Percentiles rank a stretch among this genome's conserved stretches.
These are phyloP conservation scores for Sturmia bella DNA, from an alignment of 2,888 invertebrate genomes.

Conservation along the genomic window DNA sequence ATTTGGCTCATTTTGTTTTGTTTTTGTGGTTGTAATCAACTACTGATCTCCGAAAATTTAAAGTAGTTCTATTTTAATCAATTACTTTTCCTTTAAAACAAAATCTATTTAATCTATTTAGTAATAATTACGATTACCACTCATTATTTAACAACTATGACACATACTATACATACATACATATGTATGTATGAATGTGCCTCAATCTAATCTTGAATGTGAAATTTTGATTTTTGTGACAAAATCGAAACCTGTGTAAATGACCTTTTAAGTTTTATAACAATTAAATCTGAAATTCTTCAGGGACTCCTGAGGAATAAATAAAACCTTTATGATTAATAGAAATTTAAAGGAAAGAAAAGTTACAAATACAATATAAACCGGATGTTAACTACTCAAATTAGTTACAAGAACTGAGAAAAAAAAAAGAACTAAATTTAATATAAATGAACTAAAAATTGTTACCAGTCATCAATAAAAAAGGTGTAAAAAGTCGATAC, in stretches of 20 bases:
- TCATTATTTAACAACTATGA: too few relatives aligned
- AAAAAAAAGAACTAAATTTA: slow-evolving; percentile 9
- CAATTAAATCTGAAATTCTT: neutral
- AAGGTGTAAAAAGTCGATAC: slow-evolving; percentile 54
- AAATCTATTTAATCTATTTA: too few relatives aligned
- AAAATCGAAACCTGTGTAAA: neutral
- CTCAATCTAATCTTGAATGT: too few relatives aligned
- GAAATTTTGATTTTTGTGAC: too few relatives aligned
- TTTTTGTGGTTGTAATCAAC: too few relatives aligned
- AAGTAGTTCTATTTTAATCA: too few relatives aligned
- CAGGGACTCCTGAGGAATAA: neutral
- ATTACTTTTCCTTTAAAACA: too few relatives aligned
- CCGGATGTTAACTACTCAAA: slow-evolving; percentile 67
- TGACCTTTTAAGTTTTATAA: neutral
- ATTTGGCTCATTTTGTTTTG: too few relatives aligned
- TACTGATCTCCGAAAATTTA: too few relatives aligned
- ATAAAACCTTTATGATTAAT: slow-evolving; percentile 37
- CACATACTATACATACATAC: too few relatives aligned
- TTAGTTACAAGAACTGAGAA: slow-evolving; percentile 29
- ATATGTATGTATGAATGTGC: too few relatives aligned
- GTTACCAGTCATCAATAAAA: slow-evolving; percentile 40
- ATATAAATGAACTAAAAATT: slow-evolving; percentile 27
- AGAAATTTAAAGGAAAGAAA: slow-evolving; percentile 40
- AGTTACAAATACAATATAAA: slow-evolving; percentile 51
- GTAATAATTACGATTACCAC: too few relatives aligned